A percentile compares a stretch with the other conserved stretches of the same genome.
Evolutionary conservation across 2,888 invertebrate genomes (phyloP).

Genomic region (Gasteruption jaculator): DNA sequence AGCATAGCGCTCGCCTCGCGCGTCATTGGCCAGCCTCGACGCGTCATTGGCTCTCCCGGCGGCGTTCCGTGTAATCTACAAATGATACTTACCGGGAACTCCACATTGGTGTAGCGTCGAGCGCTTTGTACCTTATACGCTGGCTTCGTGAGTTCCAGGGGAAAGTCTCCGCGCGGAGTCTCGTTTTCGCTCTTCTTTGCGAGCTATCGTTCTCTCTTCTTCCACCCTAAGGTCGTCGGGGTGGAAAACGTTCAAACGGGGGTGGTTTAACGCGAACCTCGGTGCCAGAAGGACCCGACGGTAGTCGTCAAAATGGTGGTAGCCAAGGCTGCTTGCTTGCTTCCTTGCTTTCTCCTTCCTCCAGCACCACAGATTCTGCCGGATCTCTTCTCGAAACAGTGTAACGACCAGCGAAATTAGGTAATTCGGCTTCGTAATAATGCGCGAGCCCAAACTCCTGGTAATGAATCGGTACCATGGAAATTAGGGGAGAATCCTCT

Average conservation of each 20-base stretch:
- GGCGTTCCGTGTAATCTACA: too few species aligned
- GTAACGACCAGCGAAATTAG: constrained; percentile 50
- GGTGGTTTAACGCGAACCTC: constrained; percentile 52
- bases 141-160: too few species aligned
- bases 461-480: constrained; percentile 47
- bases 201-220: too few species aligned
- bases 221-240: constrained; percentile 48
- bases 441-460: constrained; percentile 38
- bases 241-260: constrained; percentile 53
- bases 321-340: constrained; percentile 28
- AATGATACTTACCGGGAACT: constrained; percentile 16
- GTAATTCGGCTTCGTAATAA: constrained; percentile 51
- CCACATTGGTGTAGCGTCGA: constrained; percentile 11
- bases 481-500: constrained; percentile 45
- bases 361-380: constrained; percentile 5
- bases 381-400: constrained; percentile 46
- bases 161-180: constrained; percentile 35
- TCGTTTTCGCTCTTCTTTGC: constrained; percentile 17
- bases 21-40: constrained; percentile 27
- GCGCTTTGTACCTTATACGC: constrained; percentile 6
- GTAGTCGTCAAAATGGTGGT: too few species aligned
- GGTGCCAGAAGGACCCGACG: constrained; percentile 48
- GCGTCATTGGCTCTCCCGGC: constrained; percentile 32
- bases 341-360: constrained; percentile 11
- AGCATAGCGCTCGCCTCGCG: constrained; percentile 8